These are phyloP conservation scores for Phalacrocorax pelagicus DNA, from an alignment of 2,113 vertebrate species.

Conservation along the genomic window DNA sequence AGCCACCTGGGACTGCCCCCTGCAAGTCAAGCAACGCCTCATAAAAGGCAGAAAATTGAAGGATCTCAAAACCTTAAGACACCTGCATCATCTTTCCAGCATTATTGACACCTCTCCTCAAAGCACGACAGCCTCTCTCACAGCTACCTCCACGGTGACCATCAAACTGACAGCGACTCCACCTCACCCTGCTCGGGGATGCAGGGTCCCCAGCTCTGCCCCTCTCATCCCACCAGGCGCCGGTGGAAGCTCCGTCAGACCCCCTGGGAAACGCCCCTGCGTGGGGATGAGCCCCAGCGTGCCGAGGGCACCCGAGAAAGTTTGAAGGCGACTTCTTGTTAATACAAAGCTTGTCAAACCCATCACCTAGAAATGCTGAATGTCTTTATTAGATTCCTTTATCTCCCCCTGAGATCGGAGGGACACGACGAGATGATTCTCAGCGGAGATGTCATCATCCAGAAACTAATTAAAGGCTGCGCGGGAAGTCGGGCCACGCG, in stretches of 20 bases:
- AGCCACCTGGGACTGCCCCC: slow-evolving; percentile 14
- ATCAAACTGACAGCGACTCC: neutral
- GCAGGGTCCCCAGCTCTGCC: neutral
- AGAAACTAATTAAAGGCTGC: slow-evolving; percentile 83
- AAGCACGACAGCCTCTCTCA: neutral
- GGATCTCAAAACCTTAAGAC: neutral
- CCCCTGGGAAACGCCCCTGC: slow-evolving; percentile 16
- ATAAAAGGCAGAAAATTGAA: slow-evolving; percentile 26
- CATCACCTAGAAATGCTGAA: slow-evolving; percentile 74
- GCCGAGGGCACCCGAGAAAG: slow-evolving; percentile 15
- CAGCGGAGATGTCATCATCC: slow-evolving; percentile 76
- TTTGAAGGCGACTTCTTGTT: slow-evolving; percentile 63
- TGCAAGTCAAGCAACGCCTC: neutral
- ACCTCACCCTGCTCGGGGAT: neutral
- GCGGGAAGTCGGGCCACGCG: slow-evolving; percentile 66
- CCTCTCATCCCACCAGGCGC: neutral
- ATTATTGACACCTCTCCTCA: neutral
- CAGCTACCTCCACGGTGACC: neutral
- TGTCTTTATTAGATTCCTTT: slow-evolving; percentile 83
- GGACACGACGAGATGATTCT: slow-evolving; percentile 71
- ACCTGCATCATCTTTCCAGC: neutral
- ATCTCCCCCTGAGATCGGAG: slow-evolving; percentile 72
- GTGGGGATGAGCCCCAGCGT: neutral
- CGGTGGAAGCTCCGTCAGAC: neutral
- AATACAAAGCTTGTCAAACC: slow-evolving; percentile 80